Evolutionary conservation across 2,888 invertebrate species (phyloP).

Genomic region (Oscheius sp.): DNA sequence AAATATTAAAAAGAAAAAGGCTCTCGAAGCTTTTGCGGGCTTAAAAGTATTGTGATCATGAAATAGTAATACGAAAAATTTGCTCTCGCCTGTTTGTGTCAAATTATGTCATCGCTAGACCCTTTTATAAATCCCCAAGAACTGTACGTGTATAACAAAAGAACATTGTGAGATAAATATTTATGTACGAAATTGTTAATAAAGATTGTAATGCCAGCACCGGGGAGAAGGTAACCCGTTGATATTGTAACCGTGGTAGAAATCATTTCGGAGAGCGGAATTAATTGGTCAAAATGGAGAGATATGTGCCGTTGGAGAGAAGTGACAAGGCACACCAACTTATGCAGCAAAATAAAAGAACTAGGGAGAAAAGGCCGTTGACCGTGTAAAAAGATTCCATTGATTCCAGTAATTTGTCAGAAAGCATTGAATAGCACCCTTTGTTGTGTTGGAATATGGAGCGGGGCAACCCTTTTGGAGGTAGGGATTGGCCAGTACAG

Average conservation of each 20-base stretch:
- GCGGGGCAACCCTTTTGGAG: constrained; percentile 23
- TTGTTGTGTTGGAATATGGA: constrained; percentile 12
- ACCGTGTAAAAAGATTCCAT: constrained; percentile 20
- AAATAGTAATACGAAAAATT: not conserved
- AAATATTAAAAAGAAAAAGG: not conserved
- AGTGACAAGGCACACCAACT: constrained; percentile 15
- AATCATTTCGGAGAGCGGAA: not conserved
- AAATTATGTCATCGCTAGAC: no score
- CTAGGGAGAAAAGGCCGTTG: constrained; percentile 3
- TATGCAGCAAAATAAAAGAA: constrained; percentile 1
- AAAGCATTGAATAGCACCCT: constrained; percentile 6
- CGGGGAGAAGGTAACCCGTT: not conserved
- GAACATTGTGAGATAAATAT: constrained; percentile 8
- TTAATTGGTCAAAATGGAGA: not conserved
- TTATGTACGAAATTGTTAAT: not conserved
- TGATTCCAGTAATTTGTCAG: constrained; percentile 2
- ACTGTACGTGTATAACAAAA: constrained; percentile 10
- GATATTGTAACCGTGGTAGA: not conserved
- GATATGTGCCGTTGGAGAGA: constrained; percentile 5
- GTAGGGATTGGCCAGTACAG: constrained; percentile 19
- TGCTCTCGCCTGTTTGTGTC: not conserved
- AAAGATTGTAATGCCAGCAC: not conserved
- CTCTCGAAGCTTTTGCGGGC: constrained; percentile 19
- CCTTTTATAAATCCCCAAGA: not conserved
- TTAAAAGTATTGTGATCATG: not conserved